Conservation (phyloP, 2,113 vertebrate genomes). For the Jaculus jaculus region DNA sequence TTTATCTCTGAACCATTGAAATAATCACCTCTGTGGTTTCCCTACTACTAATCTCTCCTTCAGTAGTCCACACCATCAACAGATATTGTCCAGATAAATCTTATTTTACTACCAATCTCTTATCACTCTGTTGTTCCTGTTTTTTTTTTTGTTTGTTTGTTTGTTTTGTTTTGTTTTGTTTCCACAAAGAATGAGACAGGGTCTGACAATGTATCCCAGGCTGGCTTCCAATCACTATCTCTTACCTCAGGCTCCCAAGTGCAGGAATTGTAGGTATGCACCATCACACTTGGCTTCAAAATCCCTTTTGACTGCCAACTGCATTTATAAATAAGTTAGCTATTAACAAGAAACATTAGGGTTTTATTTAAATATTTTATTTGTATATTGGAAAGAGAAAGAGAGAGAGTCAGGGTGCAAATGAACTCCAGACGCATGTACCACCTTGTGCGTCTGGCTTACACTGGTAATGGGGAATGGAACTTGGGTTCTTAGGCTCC, state of each 20-base stretch:
- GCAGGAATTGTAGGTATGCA: neutral
- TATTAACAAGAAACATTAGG: slow-evolving; percentile 28
- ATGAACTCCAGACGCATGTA: too few species aligned
- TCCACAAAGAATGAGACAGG: neutral
- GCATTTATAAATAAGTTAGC: slow-evolving; percentile 31
- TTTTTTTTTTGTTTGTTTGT: neutral
- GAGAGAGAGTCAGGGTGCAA: too few species aligned
- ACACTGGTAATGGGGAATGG: too few species aligned
- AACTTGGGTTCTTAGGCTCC: too few species aligned
- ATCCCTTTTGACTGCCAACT: neutral
- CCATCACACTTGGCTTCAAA: neutral
- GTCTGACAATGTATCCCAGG: neutral
- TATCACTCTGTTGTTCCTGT: neutral
- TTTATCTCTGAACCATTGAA: neutral
- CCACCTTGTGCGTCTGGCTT: too few species aligned
- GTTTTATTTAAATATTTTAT: too few species aligned
- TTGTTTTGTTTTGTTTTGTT: too few species aligned
- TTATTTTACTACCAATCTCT: neutral
- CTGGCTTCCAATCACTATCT: neutral
- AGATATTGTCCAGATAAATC: slow-evolving; percentile 19
- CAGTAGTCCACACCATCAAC: neutral
- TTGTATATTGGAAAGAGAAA: too few species aligned
- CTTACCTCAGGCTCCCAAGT: neutral
- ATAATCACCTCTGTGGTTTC: neutral
- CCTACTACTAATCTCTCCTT: neutral